Conservation (phyloP, 2,888 invertebrate species). For the Teleogryllus oceanicus region DNA sequence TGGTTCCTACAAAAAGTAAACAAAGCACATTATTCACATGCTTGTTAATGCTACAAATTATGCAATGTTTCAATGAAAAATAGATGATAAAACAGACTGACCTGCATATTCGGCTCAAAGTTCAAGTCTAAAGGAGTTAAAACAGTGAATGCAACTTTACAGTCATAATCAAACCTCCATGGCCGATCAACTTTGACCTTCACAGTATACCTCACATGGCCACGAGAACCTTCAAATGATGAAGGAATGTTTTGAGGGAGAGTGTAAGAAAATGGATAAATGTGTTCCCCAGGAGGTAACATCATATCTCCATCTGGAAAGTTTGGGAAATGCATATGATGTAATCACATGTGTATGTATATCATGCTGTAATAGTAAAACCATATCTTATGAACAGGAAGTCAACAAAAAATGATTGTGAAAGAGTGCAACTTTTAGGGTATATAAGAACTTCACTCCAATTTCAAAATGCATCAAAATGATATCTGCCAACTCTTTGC, state of each 20-base stretch:
- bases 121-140: slow-evolving; percentile 79
- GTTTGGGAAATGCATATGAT: not conserved
- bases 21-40: no score
- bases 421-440: no score
- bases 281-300: slow-evolving; percentile 65
- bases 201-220: slow-evolving; percentile 74
- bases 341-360: no score
- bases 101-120: slow-evolving; percentile 64
- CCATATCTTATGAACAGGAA: no score
- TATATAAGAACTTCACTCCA: no score
- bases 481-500: no score
- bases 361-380: no score
- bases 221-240: slow-evolving; percentile 67
- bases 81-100: slow-evolving; percentile 38
- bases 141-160: slow-evolving; percentile 76
- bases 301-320: slow-evolving; percentile 63
- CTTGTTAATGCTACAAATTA: not conserved
- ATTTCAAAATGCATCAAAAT: no score
- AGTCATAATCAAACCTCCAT: slow-evolving; percentile 80
- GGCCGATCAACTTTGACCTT: slow-evolving; percentile 75
- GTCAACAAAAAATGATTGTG: no score
- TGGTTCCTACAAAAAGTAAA: slow-evolving; percentile 54
- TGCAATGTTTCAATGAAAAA: no score
- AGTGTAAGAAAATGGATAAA: slow-evolving; percentile 74
- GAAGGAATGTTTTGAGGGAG: slow-evolving; percentile 47